Evolutionary conservation across 2,888 invertebrate genomes (phyloP), one percentile per base, ranked within the genome.

Genomic region (Arctia plantaginis): DNA sequence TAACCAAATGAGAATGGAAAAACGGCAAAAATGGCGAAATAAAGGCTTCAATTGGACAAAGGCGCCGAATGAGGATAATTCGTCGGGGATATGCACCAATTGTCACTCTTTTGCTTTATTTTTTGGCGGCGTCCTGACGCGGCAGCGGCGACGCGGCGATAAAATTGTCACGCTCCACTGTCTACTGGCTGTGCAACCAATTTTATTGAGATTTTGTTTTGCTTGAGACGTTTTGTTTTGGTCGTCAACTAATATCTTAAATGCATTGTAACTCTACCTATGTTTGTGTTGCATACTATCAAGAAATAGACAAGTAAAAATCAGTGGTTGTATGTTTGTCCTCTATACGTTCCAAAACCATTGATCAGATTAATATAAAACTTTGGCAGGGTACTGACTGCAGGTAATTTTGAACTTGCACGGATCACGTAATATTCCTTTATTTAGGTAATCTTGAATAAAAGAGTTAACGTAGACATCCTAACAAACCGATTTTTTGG

Each of bases 1-100:
- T 95, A 95, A 94, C 94, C 95, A 95, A 95, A 95, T 95, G 95
- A 94, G 95, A 94, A 94, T 92, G 93, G 94, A 93, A 93, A 94
- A 95, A 94, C 92, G 93, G 93, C 92, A 93, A 94, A 95, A 95
- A 95, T 93, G 92, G 93, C 91, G 89, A 93, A 94, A 95, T 94
- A 95, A 95, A 94, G 94, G 92, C 90, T 92, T 91, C 94, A 93
- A 94, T 94, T 94, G 93, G 91, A 94, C 95, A 95, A 94, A 95
- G 95, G 94, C 95, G 93, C 95, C 95, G 95, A 94, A 93, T 88
- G 87, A 86, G 92, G 93, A 94, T 95, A 95, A 95, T 95, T 95
- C 95, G 94, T 93, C 90, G 92, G 88, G 92, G 92, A 94, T 95
- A 95, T 95, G 95, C 95, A 95, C 95, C 95, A 95, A 95, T 95